Base-by-base conservation (phyloP, 2,113 vertebrate genomes). In the Nanorana parkeri region DNA sequence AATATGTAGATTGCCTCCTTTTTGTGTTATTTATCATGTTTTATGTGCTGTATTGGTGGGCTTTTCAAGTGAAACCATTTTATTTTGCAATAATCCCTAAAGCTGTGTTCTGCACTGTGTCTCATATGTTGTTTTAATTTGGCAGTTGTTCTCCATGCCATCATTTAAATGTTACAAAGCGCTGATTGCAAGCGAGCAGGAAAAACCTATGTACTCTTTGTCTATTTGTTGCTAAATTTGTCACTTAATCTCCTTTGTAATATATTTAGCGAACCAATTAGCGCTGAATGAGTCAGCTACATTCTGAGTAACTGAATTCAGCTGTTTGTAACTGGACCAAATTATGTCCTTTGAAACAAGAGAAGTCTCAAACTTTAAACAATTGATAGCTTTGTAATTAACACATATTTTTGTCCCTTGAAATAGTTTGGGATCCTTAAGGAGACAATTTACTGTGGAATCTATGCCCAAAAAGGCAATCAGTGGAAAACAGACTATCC, bases 41-140 rank as follows among this genome's bases (percentile, higher is more conserved):
- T 29, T 32, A 55, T 55, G 21, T 64, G 13, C 41, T 77, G 7
- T 28, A 55, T n/a, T 29, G 41, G 41, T 67, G 24, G 13, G 4
- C n/a, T 81, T 36, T 65, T 55, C 11, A 16, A 13, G 54, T 78
- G 47, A 26, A 65, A 78, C 36, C 26, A 21, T 55, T 72, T 17
- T 72, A 17, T 15, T 29, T 24, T 72, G 11, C 17, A 23, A 24
- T 17, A 58, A n/a, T 51, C 51, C 32, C n/a, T 68, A 56, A 68
- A 68, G 71, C 71, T 2, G n/a, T 68, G 80, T 83, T 83, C 80
- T 83, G 80, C 80, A 76, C 24, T 76, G 80, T 83, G 80, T 76
- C 71, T 76, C 80, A 67, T 83, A 23, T 73, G 68, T 54, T 75
- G 55, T 60, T 58, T 23, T 61, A 61, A 47, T 32, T 23, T 60